Evolutionary conservation across 2,888 invertebrate genomes (phyloP).

Genomic region (Folsomia candida): DNA sequence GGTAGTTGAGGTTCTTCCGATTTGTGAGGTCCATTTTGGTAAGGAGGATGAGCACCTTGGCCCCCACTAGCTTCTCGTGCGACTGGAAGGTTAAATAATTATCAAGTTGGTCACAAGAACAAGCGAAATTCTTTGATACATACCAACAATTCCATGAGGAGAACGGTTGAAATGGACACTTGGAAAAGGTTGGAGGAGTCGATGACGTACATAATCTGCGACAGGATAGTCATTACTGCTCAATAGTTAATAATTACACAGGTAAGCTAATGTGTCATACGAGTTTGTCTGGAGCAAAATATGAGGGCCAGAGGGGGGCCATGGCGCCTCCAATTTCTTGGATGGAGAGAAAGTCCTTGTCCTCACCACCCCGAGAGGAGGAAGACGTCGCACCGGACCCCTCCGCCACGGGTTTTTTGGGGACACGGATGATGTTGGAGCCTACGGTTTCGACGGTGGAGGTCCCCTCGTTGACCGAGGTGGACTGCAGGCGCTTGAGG

Average conservation of each 20-base stretch:
- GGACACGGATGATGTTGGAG: slow-evolving; percentile 70
- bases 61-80: slow-evolving; percentile 59
- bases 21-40: slow-evolving; percentile 84
- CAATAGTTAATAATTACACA: background rate
- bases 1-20: slow-evolving; percentile 82
- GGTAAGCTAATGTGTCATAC: slow-evolving; percentile 27
- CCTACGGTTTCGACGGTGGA: slow-evolving; percentile 77
- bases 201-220: slow-evolving; percentile 70
- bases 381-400: slow-evolving; percentile 45
- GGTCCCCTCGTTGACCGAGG: slow-evolving; percentile 66
- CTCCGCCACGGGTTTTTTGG: slow-evolving; percentile 51
- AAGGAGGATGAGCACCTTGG: slow-evolving; percentile 67
- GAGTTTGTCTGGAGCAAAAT: slow-evolving; percentile 56
- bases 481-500: slow-evolving; percentile 69
- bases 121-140: no score
- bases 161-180: slow-evolving; percentile 78
- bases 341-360: slow-evolving; percentile 60
- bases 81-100: no score
- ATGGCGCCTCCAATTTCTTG: slow-evolving; percentile 78
- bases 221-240: background rate
- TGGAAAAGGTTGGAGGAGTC: slow-evolving; percentile 82
- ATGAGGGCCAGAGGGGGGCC: slow-evolving; percentile 78
- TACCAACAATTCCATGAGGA: slow-evolving; percentile 74
- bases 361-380: no score
- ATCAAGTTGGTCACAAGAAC: no score